These are phyloP conservation scores for Cacatua alba DNA, from an alignment of 2,113 vertebrate genomes.

Conservation along the genomic window DNA sequence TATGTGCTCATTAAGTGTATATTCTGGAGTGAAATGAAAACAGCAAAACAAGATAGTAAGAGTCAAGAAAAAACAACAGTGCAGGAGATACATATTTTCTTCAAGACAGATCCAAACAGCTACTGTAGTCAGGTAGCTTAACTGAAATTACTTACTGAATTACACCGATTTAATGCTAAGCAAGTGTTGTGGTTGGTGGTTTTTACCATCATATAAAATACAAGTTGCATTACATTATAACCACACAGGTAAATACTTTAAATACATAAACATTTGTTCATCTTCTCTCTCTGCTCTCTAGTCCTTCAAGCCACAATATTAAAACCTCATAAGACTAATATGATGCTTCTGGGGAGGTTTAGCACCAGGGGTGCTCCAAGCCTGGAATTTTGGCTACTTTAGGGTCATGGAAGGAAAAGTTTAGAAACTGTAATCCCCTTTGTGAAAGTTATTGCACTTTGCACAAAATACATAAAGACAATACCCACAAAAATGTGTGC, in stretches of 20 bases:
- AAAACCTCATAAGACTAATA: not conserved
- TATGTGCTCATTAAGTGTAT: not conserved
- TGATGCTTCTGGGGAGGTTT: not conserved
- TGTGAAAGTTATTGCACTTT: not conserved
- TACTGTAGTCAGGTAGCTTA: not conserved
- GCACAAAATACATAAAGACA: not conserved
- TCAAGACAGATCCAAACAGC: not conserved
- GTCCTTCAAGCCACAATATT: not conserved
- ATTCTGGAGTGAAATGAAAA: not conserved
- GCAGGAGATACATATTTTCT: not conserved
- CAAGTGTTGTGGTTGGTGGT: not conserved
- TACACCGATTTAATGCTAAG: not conserved
- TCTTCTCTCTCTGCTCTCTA: not conserved
- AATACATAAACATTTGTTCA: not conserved
- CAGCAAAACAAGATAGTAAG: not conserved
- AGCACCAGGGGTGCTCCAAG: not conserved
- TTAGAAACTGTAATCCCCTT: not conserved
- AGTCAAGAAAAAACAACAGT: rapidly evolving
- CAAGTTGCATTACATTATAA: not conserved
- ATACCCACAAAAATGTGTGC: not conserved
- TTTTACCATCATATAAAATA: not conserved
- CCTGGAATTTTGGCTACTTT: not conserved
- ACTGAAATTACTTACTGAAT: not conserved
- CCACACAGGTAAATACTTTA: not conserved
- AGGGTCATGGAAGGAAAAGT: not conserved